Percentiles rank a stretch among this genome's conserved stretches.
Evolutionary conservation across 1,140 invertebrate genomes (phyloP).

Genomic region (Eriocheir sinensis): DNA sequence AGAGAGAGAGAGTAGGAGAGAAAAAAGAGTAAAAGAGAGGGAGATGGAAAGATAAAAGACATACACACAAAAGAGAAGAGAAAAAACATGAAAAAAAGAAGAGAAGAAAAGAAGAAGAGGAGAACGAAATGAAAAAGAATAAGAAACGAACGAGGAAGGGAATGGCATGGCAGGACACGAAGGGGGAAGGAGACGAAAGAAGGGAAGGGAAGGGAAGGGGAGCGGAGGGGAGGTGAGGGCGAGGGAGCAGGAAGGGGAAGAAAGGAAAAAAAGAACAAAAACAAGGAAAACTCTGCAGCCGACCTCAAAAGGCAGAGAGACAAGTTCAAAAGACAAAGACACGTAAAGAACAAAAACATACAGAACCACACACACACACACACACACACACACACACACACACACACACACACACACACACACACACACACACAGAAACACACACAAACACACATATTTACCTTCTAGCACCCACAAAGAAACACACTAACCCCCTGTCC

Average conservation of each 20-base stretch:
- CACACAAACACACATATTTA: too few species aligned
- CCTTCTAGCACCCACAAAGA: too few species aligned
- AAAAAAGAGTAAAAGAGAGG: too few species aligned
- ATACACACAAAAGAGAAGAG: not conserved
- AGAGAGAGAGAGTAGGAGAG: not conserved
- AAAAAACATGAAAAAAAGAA: not conserved
- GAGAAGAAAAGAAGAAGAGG: not conserved
- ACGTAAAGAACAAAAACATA: too few species aligned
- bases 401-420: too few species aligned
- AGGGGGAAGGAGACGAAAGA: not conserved
- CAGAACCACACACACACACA: too few species aligned
- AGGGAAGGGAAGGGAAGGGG: not conserved
- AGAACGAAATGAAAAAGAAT: not conserved
- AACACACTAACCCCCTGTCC: too few species aligned
- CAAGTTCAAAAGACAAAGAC: too few species aligned
- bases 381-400: too few species aligned
- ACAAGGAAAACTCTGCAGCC: not conserved
- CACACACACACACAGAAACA: too few species aligned
- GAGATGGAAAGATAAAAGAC: too few species aligned
- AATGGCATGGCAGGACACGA: not conserved
- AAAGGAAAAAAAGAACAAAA: not conserved
- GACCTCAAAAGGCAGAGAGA: not conserved
- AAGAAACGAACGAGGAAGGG: not conserved
- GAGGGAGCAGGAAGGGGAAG: not conserved
- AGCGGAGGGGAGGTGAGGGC: not conserved